Evolutionary conservation across 2,888 invertebrate species (phyloP), one percentile per base, ranked within the genome.

Genomic region (Portevinia maculata): DNA sequence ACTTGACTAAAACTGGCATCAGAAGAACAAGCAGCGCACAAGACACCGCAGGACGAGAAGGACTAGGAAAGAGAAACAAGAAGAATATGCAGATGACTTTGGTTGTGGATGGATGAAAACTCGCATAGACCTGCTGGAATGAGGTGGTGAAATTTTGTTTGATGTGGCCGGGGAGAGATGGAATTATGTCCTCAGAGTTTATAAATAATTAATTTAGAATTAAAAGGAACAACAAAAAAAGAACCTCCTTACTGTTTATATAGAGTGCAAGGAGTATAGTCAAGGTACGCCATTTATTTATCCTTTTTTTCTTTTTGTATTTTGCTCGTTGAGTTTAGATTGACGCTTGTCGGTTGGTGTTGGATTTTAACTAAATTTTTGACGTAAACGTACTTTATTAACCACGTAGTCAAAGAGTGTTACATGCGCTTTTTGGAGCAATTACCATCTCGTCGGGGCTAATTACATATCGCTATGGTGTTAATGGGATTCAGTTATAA

Each of bases 121-220:
- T 24, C 46, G 57, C 70, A 74, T 70, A 46, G 53, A 62, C 65
- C 30, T 19, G 44, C 24, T 48, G 19, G 21, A 1, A 4, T 11
- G 41, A 59, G 64, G 50, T 37, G 70, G 55, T 50, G 60, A 67
- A 48, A 60, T 67, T 70, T 81, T 53, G 76, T 81, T 81, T 81
- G 81, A 81, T 81, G 76, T 81, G 81, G 76, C 70, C 41, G 70
- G 76, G 53, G 70, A 65, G 59, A 76, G 70, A 76, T 70, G 81
- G 81, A 81, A 81, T 81, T 81, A 81, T 81, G 70, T 81, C 76
- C 81, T 81, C 81, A 70, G 65, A 76, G 76, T 81, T 76, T 76
- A 81, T 81, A 81, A 81, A 81, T 81, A 81, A 81, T 81, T 81
- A 81, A 81, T 75, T 76, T 65, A 60, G 70, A 81, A 81, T 81